Conservation (phyloP, 2,888 invertebrate species). For the Anagyrus pseudococci region DNA sequence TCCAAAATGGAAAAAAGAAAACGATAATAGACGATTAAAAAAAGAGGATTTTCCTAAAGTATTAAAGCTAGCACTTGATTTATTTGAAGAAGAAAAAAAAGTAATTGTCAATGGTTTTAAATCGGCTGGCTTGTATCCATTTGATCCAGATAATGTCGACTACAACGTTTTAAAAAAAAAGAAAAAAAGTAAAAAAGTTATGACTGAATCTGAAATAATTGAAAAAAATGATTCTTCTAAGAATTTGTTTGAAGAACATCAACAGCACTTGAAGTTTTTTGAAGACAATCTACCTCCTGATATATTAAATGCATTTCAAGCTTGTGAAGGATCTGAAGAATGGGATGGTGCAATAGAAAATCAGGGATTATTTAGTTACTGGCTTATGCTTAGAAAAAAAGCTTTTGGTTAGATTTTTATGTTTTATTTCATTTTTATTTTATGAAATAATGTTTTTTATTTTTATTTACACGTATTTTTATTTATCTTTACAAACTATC, state of each 20-base stretch:
- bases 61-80: constrained; percentile 6
- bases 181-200: background rate
- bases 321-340: constrained; percentile 6
- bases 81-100: constrained; percentile 9
- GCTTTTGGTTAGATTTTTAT: constrained; percentile 18
- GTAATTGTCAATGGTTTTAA: background rate
- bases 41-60: constrained; percentile 15
- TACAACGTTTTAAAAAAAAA: background rate
- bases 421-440: background rate
- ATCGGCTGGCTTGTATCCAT: background rate
- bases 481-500: background rate
- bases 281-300: constrained; percentile 6
- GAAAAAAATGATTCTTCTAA: background rate
- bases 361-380: constrained; percentile 10
- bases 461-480: background rate
- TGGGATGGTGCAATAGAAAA: constrained; percentile 9
- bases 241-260: background rate
- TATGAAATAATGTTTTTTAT: constrained; percentile 1
- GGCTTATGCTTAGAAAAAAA: constrained; percentile 13
- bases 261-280: constrained; percentile 11
- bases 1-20: constrained; percentile 15
- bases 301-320: constrained; percentile 8
- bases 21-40: constrained; percentile 5
- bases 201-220: background rate
- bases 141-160: background rate